Conservation (phyloP, 2,888 invertebrate genomes). For the Amitus sp. region DNA sequence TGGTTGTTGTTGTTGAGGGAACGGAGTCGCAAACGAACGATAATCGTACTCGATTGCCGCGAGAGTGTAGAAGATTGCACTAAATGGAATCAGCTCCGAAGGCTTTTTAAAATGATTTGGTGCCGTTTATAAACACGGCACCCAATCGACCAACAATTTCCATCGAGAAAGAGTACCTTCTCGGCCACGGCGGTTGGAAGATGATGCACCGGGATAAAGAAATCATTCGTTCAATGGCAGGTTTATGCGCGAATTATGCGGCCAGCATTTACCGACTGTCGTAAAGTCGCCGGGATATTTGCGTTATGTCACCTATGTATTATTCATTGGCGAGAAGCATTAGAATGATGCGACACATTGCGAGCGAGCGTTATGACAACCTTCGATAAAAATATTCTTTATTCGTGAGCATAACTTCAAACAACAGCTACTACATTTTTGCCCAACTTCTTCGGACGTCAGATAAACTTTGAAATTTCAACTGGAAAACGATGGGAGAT, state of each 20-base stretch:
- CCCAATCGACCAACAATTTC: background rate
- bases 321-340: background rate
- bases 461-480: too few species aligned
- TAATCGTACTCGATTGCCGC: conserved; percentile 30
- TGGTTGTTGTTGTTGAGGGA: too few species aligned
- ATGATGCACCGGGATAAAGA: background rate
- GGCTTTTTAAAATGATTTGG: conserved; percentile 2
- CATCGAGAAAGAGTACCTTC: background rate
- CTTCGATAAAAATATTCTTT: background rate
- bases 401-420: background rate
- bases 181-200: background rate
- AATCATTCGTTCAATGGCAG: background rate
- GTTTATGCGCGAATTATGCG: conserved; percentile 1
- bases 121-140: background rate
- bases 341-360: background rate
- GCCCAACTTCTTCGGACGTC: too few species aligned
- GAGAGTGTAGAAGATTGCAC: conserved; percentile 18
- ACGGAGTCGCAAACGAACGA: conserved; percentile 13
- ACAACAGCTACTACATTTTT: conserved; percentile 1
- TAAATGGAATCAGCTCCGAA: conserved; percentile 1
- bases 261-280: background rate
- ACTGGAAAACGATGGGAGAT: too few species aligned
- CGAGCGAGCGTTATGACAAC: conserved; percentile 1
- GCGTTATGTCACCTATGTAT: conserved; percentile 4
- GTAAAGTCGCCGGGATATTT: background rate